Evolutionary conservation across 2,113 vertebrate genomes (phyloP).

Genomic region (Saguinus midas): DNA sequence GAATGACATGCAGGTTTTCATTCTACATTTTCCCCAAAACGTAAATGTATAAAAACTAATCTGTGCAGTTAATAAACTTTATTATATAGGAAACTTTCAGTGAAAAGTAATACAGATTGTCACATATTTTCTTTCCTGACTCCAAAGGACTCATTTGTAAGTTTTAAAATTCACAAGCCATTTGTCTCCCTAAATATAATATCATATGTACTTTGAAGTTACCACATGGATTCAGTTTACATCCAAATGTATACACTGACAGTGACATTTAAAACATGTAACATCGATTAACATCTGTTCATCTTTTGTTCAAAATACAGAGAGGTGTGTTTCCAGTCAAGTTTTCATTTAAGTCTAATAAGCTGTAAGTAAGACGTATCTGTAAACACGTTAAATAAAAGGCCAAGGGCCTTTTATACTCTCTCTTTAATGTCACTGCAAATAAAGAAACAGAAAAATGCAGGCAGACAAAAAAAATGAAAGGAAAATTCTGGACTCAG

Average conservation of each 20-base stretch:
- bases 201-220: constrained; percentile 41
- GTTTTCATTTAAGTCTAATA: constrained; percentile 3
- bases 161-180: constrained; percentile 64
- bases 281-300: constrained; percentile 11
- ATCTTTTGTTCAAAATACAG: constrained; percentile 39
- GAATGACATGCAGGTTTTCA: neutral
- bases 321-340: neutral
- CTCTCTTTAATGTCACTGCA: constrained; percentile 72
- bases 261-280: neutral
- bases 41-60: constrained; percentile 12
- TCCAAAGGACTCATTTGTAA: neutral
- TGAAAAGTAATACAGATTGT: neutral
- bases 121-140: neutral
- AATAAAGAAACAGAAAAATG: constrained; percentile 66
- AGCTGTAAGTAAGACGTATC: neutral
- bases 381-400: constrained; percentile 66
- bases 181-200: constrained; percentile 68
- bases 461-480: constrained; percentile 57
- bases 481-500: constrained; percentile 64
- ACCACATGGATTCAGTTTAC: neutral
- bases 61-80: neutral
- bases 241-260: neutral
- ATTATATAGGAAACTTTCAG: neutral
- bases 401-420: constrained; percentile 39
- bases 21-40: neutral